Evolutionary conservation across 2,113 vertebrate species (phyloP).

Genomic region (Galemys pyrenaicus): DNA sequence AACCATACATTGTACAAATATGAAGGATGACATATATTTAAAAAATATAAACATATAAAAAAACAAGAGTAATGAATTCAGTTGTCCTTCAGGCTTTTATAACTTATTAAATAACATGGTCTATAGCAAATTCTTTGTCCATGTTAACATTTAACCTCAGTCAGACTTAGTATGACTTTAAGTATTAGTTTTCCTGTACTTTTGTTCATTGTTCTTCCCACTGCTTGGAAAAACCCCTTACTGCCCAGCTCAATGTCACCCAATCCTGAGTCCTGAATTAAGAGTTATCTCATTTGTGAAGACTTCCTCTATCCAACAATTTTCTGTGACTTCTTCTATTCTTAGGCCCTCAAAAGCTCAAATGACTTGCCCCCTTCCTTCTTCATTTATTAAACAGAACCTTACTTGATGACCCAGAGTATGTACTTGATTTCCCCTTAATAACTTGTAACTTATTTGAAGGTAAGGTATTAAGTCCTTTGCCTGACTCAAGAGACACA

Average conservation of each 20-base stretch:
- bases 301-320: neutral
- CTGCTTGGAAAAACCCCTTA: neutral
- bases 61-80: conserved; percentile 24
- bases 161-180: neutral
- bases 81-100: neutral
- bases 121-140: neutral
- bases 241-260: neutral
- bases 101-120: neutral
- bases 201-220: conserved; percentile 4
- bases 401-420: neutral
- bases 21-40: too few species aligned
- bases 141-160: neutral
- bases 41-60: too few species aligned
- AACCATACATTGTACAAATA: too few species aligned
- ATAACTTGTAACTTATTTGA: conserved; percentile 8
- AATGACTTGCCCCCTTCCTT: neutral
- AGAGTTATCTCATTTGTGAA: neutral
- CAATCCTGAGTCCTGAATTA: neutral
- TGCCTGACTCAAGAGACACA: neutral
- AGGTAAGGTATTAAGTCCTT: neutral
- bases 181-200: neutral
- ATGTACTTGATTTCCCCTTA: neutral
- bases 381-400: neutral
- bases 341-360: neutral
- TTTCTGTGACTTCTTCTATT: neutral